A percentile compares a stretch with the other conserved stretches of the same genome.
Evolutionary conservation across 2,113 vertebrate genomes (phyloP).

Genomic region (Gasterosteus aculeatus): DNA sequence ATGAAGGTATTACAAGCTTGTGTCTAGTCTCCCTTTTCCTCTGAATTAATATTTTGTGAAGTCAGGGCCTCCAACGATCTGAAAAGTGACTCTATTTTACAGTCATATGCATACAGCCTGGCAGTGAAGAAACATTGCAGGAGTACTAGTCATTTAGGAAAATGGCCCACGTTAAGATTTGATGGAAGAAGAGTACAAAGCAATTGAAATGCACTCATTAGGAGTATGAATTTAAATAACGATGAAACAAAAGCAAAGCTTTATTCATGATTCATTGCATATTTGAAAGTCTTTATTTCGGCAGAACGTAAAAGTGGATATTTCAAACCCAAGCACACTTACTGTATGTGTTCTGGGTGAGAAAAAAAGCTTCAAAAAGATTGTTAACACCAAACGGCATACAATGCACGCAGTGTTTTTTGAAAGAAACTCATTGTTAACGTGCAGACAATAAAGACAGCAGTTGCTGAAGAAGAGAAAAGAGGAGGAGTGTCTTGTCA

Average conservation of each 20-base stretch:
- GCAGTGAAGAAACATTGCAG: constrained; percentile 15
- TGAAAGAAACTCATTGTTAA: constrained; percentile 32
- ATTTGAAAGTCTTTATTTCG: constrained; percentile 40
- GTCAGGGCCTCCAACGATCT: neutral
- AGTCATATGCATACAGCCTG: neutral
- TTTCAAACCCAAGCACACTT: constrained; percentile 28
- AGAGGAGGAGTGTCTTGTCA: constrained; percentile 35
- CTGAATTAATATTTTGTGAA: neutral
- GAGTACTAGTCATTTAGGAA: constrained; percentile 11
- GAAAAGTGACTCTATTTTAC: neutral
- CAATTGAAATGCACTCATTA: constrained; percentile 48
- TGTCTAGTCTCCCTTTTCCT: neutral
- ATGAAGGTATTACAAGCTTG: neutral
- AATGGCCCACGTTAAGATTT: constrained; percentile 1
- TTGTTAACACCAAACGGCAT: constrained; percentile 10
- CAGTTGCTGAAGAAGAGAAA: constrained; percentile 9
- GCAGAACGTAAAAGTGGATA: constrained; percentile 25
- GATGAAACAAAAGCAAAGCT: constrained; percentile 50
- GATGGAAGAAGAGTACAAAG: constrained; percentile 11
- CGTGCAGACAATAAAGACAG: constrained; percentile 22
- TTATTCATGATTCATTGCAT: constrained; percentile 43
- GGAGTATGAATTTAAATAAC: constrained; percentile 35
- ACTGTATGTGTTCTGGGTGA: constrained; percentile 33
- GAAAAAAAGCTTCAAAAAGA: neutral
- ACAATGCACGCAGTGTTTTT: constrained; percentile 16